Evolutionary conservation across 2,113 vertebrate genomes (phyloP).

Genomic region (Diadophis punctatus): DNA sequence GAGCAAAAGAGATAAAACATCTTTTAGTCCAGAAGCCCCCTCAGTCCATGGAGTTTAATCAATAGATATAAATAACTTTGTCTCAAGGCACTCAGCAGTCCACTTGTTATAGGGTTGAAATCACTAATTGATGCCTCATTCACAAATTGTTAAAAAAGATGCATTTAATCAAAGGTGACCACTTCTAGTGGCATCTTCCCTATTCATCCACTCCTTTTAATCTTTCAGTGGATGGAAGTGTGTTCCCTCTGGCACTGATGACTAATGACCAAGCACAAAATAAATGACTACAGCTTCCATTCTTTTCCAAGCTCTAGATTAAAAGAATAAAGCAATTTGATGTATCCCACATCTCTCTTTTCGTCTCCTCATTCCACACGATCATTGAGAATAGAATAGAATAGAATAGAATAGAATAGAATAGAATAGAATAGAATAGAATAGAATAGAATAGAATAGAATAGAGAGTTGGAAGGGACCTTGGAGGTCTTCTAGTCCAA

Average conservation of each 20-base stretch:
- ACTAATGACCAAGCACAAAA: neutral
- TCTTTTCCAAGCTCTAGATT: neutral
- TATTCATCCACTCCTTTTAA: neutral
- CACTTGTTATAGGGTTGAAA: neutral
- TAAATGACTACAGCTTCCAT: neutral
- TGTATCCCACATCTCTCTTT: neutral
- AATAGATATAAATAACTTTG: constrained; percentile 4
- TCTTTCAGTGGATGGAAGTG: neutral
- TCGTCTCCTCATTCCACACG: neutral
- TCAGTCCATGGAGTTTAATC: constrained; percentile 33
- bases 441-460: too few species aligned
- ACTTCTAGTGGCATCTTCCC: neutral
- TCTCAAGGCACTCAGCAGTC: neutral
- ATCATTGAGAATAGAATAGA: neutral
- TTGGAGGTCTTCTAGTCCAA: too few species aligned
- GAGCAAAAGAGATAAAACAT: neutral
- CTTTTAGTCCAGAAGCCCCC: constrained; percentile 17
- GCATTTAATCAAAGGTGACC: neutral
- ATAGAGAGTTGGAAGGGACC: too few species aligned
- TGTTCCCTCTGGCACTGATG: neutral
- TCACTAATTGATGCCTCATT: neutral
- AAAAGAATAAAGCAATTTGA: neutral
- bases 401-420: too few species aligned
- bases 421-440: too few species aligned
- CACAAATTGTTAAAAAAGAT: neutral